Percentiles rank a stretch among this genome's conserved stretches.
Evolutionary conservation across 2,113 vertebrate species (phyloP).

Genomic region (Ammodytes marinus): DNA sequence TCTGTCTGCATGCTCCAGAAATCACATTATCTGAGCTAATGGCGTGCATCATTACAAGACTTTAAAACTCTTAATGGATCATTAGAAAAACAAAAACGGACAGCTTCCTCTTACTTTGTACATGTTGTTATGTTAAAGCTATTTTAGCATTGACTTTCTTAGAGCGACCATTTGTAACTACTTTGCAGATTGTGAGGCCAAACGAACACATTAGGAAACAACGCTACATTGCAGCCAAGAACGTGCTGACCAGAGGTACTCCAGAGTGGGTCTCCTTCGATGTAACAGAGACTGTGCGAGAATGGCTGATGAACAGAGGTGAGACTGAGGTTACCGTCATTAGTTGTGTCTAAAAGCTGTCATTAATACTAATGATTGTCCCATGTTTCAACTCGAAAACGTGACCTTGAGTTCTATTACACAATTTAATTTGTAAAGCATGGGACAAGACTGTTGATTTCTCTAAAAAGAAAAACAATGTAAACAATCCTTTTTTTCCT

Average conservation of each 20-base stretch:
- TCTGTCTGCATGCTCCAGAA: not conserved
- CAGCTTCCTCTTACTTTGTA: not conserved
- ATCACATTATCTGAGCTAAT: not conserved
- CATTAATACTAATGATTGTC: not conserved
- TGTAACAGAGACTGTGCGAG: slow-evolving; percentile 92
- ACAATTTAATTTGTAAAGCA: not conserved
- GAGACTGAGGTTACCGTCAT: slow-evolving; percentile 37
- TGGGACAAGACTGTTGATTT: not conserved
- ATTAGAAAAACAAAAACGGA: not conserved
- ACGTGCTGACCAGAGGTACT: slow-evolving; percentile 89
- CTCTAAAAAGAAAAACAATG: not conserved
- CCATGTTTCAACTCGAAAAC: not conserved
- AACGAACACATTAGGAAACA: slow-evolving; percentile 94
- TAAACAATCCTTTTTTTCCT: not conserved
- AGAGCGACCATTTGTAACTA: not conserved
- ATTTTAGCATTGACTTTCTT: not conserved
- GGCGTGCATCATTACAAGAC: not conserved
- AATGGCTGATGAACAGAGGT: slow-evolving; percentile 94
- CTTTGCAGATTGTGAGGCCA: slow-evolving; percentile 88
- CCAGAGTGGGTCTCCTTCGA: slow-evolving; percentile 94
- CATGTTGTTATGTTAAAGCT: not conserved
- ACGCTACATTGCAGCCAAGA: slow-evolving; percentile 92
- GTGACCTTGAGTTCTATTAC: not conserved
- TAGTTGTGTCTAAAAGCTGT: not conserved
- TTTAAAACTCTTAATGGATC: not conserved